Base-by-base conservation (phyloP, 2,888 invertebrate genomes). In the Cosmia pyralina region DNA sequence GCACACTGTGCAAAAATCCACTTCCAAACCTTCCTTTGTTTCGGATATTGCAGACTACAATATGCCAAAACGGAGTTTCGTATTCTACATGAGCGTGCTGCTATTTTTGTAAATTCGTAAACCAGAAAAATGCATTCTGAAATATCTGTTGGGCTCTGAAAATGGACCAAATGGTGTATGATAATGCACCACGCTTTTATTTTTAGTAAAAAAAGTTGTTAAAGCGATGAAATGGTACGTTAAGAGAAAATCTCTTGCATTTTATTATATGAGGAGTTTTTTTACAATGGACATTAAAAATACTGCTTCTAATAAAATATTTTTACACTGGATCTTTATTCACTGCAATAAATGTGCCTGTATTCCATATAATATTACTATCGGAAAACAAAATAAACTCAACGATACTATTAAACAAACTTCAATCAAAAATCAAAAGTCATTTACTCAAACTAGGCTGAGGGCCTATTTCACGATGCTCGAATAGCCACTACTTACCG, bases 21-120 rank as follows among this genome's bases (percentile, higher is more conserved):
- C 75, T 59, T 69, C 62, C 60, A 66, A 76, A 78, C 67, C 72
- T 79, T 67, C 67, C 78, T 83, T 84, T 86, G 84, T 85, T 84
- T 81, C 71, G 70, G 78, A 78, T 76, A 79, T 75, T 83, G 64
- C 59, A 34, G 75, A 77, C 71, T 66, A 81, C 68, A 75, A 75
- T 82, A 85, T 77, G 77, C 80, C 68, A 77, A 76, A 85, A 82
- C 63, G 75, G 69, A 75, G 69, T 71, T 75, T 60, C 57, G 57
- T 73, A 75, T 82, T 72, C 72, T 59, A 57, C 66, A 69, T 52
- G 52, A 69, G 69, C 55, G 60, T 62, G 38, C 62, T 68, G 38
- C 52, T 66, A 79, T 81, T 84, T 84, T 75, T 69, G 58, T 72
- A 69, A 72, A 80, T 83, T 75, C 66, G 57, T 75, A 70, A 64